phyloP scores from a whole-genome alignment of 2,113 vertebrate genomes.

The Psittacus erithacus region DNA sequence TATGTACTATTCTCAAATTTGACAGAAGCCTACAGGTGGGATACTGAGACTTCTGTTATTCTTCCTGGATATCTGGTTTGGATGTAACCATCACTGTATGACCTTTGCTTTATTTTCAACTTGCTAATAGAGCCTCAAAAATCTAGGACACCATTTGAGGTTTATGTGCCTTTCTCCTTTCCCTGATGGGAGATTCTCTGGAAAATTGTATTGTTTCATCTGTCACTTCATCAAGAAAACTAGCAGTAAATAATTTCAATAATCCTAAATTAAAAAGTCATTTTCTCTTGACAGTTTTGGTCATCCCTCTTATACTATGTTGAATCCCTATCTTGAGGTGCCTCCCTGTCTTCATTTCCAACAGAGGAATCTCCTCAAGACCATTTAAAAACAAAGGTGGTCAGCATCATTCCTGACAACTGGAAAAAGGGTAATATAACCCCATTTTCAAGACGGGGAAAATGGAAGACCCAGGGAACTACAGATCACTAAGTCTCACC shows the following conservation, averaged over 20 bases:
- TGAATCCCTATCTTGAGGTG: neutral
- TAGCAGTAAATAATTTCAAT: conserved; percentile 24
- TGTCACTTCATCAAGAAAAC: neutral
- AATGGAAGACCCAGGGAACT: neutral
- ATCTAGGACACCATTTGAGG: neutral
- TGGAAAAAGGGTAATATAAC: neutral
- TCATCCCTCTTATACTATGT: neutral
- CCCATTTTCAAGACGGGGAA: neutral
- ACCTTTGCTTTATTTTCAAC: neutral
- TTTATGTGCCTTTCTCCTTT: neutral
- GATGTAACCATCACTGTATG: neutral
- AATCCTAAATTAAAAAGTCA: neutral
- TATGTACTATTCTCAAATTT: neutral
- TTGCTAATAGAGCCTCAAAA: neutral
- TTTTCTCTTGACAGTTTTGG: neutral
- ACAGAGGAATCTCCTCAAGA: neutral
- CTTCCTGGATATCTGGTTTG: neutral
- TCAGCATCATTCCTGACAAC: neutral
- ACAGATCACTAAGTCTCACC: neutral
- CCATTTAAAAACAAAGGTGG: neutral
- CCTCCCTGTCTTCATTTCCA: neutral
- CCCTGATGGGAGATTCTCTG: neutral
- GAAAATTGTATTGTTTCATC: conserved; percentile 21
- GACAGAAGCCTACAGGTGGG: neutral
- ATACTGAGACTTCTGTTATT: neutral